Evolutionary conservation across 2,797 vertebrate species (phyloP).

Genomic region (Hephaestus fuliginosus): DNA sequence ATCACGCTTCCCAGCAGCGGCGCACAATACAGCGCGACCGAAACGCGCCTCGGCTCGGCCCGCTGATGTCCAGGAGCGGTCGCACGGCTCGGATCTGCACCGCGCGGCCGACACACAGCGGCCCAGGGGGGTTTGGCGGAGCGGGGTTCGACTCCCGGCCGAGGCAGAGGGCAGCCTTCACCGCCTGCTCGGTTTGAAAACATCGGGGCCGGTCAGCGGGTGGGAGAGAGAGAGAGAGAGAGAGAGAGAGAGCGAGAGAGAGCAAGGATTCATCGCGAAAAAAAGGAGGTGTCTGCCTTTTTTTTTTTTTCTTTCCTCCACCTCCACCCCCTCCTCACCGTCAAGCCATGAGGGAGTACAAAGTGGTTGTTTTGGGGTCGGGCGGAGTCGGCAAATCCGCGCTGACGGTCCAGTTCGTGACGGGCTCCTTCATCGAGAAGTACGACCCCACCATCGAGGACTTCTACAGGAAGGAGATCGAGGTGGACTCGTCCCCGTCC

Average conservation of each 20-base stretch:
- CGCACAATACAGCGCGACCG: conserved; percentile 71
- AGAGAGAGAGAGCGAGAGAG: conserved; percentile 47
- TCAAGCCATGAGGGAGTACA: conserved; percentile 92
- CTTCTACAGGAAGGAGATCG: conserved; percentile 96
- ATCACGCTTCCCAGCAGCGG: conserved; percentile 77
- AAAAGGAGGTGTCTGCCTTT: conserved; percentile 72
- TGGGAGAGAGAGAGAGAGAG: conserved; percentile 45
- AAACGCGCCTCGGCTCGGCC: conserved; percentile 65
- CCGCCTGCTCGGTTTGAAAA: conserved; percentile 74
- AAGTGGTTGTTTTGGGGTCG: conserved; percentile 95
- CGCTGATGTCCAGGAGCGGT: conserved; percentile 66
- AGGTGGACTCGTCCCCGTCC: conserved; percentile 96
- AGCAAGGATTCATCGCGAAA: conserved; percentile 64
- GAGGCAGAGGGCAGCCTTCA: conserved; percentile 58
- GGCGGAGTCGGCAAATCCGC: conserved; percentile 95
- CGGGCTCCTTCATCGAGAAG: conserved; percentile 95
- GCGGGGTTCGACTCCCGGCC: conserved; percentile 50
- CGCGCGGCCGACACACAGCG: conserved; percentile 40
- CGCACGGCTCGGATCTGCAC: conserved; percentile 52
- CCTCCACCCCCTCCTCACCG: neutral
- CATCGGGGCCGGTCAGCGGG: conserved; percentile 80
- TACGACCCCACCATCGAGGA: conserved; percentile 97
- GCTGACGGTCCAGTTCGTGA: conserved; percentile 95
- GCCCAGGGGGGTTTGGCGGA: conserved; percentile 45
- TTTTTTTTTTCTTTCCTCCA: conserved; percentile 11